A percentile compares a stretch with the other conserved stretches of the same genome.
phyloP scores from a whole-genome alignment of 1,140 invertebrate genomes.

The Megathymus violae region DNA sequence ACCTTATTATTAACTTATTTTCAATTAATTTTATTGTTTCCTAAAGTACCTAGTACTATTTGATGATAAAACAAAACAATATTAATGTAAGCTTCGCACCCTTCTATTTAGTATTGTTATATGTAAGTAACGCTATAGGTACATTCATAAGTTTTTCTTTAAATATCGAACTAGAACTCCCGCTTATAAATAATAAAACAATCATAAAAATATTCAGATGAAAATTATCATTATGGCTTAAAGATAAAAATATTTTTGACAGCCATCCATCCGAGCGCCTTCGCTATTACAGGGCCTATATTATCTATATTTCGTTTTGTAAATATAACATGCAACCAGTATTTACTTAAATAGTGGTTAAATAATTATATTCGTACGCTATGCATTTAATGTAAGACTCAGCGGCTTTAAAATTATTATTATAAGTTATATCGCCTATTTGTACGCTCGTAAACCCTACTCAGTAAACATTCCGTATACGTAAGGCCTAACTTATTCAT shows the following conservation, averaged over 20 bases:
- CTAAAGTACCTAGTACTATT: conserved; percentile 4
- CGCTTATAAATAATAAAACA: too few relatives aligned
- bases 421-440: conserved; percentile 19
- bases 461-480: conserved; percentile 39
- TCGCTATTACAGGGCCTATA: not conserved
- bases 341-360: conserved; percentile 35
- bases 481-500: conserved; percentile 41
- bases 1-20: conserved; percentile 2
- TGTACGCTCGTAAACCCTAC: conserved; percentile 17
- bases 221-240: too few relatives aligned
- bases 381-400: conserved; percentile 47
- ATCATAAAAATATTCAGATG: too few relatives aligned
- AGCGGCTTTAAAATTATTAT: conserved; percentile 53
- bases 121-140: too few relatives aligned
- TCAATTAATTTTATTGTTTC: conserved; percentile 11
- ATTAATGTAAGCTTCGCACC: not conserved
- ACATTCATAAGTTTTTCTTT: too few relatives aligned
- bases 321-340: conserved; percentile 45
- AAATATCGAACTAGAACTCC: too few relatives aligned
- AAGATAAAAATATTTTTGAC: not conserved
- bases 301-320: conserved; percentile 18
- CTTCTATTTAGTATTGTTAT: too few relatives aligned
- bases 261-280: not conserved
- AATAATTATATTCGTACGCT: conserved; percentile 29
- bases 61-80: conserved; percentile 5